These are phyloP conservation scores for Alloplasta piceator DNA, from an alignment of 2,888 invertebrate genomes.

Conservation along the genomic window DNA sequence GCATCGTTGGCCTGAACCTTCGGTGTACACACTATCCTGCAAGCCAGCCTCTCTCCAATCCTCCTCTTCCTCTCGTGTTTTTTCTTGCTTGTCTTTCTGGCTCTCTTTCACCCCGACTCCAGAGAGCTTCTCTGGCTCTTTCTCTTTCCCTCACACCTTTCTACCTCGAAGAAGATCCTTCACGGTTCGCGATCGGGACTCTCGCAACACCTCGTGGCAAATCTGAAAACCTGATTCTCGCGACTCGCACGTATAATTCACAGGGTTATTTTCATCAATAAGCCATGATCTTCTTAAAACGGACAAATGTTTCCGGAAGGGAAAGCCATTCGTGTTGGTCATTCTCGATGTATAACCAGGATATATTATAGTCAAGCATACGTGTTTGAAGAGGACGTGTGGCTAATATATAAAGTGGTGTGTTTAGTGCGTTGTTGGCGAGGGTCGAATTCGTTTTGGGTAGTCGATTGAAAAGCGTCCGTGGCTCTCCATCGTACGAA, in stretches of 20 bases:
- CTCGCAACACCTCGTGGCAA: constrained; percentile 70
- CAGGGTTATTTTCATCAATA: constrained; percentile 41
- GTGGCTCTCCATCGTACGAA: constrained; percentile 63
- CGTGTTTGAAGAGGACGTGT: constrained; percentile 28
- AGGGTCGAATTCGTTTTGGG: constrained; percentile 72
- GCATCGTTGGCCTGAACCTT: constrained; percentile 64
- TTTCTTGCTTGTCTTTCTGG: constrained; percentile 30
- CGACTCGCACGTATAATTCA: constrained; percentile 24
- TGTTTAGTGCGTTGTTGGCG: constrained; percentile 19
- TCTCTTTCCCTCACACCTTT: constrained; percentile 26
- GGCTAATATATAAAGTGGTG: constrained; percentile 45
- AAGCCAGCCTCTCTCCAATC: constrained; percentile 66
- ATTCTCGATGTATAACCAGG: background rate
- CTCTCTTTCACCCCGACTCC: background rate
- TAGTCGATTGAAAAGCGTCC: constrained; percentile 77
- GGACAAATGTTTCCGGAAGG: constrained; percentile 53
- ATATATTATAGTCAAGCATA: constrained; percentile 17
- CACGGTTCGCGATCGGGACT: constrained; percentile 65
- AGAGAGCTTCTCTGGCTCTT: background rate
- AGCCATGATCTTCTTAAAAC: constrained; percentile 27
- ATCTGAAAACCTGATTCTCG: constrained; percentile 45
- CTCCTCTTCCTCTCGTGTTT: constrained; percentile 46
- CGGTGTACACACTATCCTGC: constrained; percentile 45
- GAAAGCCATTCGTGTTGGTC: constrained; percentile 16
- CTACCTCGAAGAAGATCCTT: constrained; percentile 50